Evolutionary conservation across 2,888 invertebrate species (phyloP), one percentile per base, ranked within the genome.

Genomic region (Acanthacorydalis orientalis): DNA sequence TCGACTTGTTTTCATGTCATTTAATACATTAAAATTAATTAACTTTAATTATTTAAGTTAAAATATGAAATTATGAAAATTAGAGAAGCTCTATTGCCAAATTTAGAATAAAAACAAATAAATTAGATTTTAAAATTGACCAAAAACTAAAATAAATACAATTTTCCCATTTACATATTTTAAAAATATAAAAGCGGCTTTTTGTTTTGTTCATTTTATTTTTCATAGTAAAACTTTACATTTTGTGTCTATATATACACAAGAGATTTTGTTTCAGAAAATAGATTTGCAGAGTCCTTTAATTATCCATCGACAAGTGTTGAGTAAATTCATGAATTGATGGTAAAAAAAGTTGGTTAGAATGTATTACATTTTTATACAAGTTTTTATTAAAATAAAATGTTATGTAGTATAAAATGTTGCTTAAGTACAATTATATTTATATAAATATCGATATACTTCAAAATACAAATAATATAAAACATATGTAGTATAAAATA

Each of bases 281-380:
- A 57, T 10, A 58, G 65, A 51, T 60, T 67, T 54, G 64, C 60
- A 8, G 63, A 60, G 54, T 60, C 64, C 10, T 53, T 57, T 45
- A 50, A 52, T 32, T 49, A 51, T 33, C 52, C 53, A 35, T 54
- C 54, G 39, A 48, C 51, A 32, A 54, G 51, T 37, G 49, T 40
- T 49, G 34, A 42, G 12, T 43, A 39, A 42, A 12, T 38, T 9
- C n/a, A n/a, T n/a, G n/a, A n/a, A n/a, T 38, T 33, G 12, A 39
- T 31, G 31, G 12, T 23, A 43, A 14, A 14, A 41, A 11, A 43
- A 43, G 33, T 11, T 12, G 14, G 11, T 12, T 32, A 33, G 43
- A 14, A 15, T 33, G 23, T 43, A 37, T 48, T 16, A 50, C 11
- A 48, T 46, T 46, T 32, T 43, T 40, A 40, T 43, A 49, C 32